phyloP scores from a whole-genome alignment of 2,113 vertebrate species.

The Sminthopsis crassicaudata region DNA sequence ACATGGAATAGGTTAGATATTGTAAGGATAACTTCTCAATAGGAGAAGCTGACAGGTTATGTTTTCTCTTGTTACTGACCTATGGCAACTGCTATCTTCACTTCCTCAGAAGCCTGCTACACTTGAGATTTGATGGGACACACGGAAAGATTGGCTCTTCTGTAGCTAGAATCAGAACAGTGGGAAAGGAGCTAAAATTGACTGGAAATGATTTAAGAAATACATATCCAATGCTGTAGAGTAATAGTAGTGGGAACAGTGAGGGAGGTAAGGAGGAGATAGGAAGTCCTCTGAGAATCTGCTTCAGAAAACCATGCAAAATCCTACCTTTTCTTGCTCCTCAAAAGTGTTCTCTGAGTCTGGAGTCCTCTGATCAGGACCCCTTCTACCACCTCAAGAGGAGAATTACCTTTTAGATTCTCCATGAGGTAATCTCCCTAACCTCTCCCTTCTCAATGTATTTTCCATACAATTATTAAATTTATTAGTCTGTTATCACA shows the following conservation, averaged over 20 bases:
- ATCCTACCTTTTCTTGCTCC: neutral
- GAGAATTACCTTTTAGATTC: neutral
- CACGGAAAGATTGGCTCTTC: neutral
- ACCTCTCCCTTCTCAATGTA: neutral
- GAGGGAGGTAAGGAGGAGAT: neutral
- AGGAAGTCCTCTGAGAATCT: neutral
- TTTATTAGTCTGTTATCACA: neutral
- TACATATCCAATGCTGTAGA: neutral
- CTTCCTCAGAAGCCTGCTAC: neutral
- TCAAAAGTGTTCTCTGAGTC: neutral
- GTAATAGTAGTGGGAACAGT: neutral
- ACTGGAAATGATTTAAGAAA: neutral
- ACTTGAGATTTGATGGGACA: neutral
- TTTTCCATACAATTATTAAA: neutral
- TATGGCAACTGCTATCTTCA: neutral
- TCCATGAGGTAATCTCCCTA: neutral
- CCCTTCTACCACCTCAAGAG: neutral
- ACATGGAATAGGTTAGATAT: conserved; percentile 4
- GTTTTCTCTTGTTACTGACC: neutral
- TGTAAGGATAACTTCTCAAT: neutral
- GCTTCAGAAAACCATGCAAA: neutral
- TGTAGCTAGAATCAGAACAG: neutral
- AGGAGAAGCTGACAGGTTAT: neutral
- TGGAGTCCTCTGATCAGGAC: neutral
- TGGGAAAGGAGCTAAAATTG: neutral